Base-by-base conservation (phyloP, 2,888 invertebrate genomes). In the Phalera bucephala region DNA sequence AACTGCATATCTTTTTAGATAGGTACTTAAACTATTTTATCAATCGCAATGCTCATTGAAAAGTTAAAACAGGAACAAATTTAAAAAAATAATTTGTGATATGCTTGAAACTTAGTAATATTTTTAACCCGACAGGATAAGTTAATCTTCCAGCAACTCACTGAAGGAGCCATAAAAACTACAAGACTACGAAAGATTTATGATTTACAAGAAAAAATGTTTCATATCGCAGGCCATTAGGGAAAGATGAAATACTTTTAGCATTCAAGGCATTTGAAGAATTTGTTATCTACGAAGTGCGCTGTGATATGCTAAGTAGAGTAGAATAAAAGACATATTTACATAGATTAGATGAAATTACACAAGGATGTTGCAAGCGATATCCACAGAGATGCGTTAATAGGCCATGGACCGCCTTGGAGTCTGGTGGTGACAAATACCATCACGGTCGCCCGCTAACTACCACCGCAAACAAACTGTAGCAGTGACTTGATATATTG, bases 301-400 rank as follows among this genome's bases (percentile, higher is more conserved):
- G 31, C 44, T 11, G 39, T 61, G 55, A 64, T 63, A 64, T 45
- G 56, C 55, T 63, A 67, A 70, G 62, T 68, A 50, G 63, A 64
- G 53, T 64, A 60, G 40, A 40, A 40, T 48, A 36, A 39, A 46
- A 40, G 44, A 60, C 60, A 52, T 63, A 62, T 72, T 68, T 69
- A 62, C 64, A 46, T 54, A 52, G 54, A 52, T 65, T 66, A 66
- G 69, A 66, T 74, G 50, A 59, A 59, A 66, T 70, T 55, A 66
- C 64, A 52, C 62, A 72, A 67, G 49, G 60, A 58, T 50, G 50
- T 65, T 71, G 69, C 60, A 64, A 67, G 59, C 46, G 56, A 61
- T 63, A 52, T 62, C 57, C 52, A 46, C 60, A 52, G 40, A 45
- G 34, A 80, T 77, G 70, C 75, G 72, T 74, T 80, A 80, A 72